These are phyloP conservation scores for Pseudomyrmex sp. DNA, from an alignment of 1,140 invertebrate genomes.

Conservation along the genomic window DNA sequence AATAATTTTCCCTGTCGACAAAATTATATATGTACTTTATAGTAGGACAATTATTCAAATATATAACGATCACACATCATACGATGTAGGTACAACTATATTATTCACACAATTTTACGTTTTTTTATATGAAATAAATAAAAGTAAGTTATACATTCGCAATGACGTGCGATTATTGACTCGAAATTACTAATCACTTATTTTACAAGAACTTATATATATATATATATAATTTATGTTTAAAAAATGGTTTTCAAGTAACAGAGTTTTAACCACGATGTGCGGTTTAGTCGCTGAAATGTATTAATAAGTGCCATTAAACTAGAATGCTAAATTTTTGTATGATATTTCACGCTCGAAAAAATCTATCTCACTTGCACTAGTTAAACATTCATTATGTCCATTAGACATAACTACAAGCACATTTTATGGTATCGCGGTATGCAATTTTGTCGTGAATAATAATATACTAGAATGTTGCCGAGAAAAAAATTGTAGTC, in stretches of 20 bases:
- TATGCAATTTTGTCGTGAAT: constrained; percentile 18
- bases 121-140: too few relatives aligned
- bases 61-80: background rate
- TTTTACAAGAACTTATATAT: background rate
- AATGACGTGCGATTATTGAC: background rate
- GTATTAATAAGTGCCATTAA: background rate
- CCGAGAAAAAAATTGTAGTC: background rate
- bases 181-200: constrained; percentile 9
- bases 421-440: background rate
- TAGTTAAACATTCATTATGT: constrained; percentile 27
- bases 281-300: background rate
- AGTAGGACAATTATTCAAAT: constrained; percentile 7
- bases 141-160: background rate
- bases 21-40: constrained; percentile 35
- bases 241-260: background rate
- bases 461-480: background rate
- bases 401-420: background rate
- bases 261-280: background rate
- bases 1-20: constrained; percentile 26
- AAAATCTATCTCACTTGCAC: background rate
- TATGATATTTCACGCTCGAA: background rate
- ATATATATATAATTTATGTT: background rate
- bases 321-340: background rate
- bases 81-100: too few relatives aligned
- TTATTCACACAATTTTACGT: too few relatives aligned